Conservation (phyloP, 2,113 vertebrate genomes). For the Vulpes lagopus region DNA sequence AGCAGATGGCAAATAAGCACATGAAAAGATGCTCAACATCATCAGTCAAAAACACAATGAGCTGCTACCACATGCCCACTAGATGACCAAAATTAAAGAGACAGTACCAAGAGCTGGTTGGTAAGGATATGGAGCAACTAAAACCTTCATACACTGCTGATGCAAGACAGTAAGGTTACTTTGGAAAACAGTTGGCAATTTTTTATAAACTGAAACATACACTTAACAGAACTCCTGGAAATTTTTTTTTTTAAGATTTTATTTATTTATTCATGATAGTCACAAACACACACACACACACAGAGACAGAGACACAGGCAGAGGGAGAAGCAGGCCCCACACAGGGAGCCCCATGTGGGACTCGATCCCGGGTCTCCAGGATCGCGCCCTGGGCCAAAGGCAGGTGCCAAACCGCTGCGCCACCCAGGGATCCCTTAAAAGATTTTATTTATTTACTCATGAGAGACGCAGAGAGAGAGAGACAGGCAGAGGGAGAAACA, state of each 20-base stretch:
- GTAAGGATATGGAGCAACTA: not conserved
- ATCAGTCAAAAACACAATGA: not conserved
- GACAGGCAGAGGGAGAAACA: too few relatives aligned
- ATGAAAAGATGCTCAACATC: not conserved
- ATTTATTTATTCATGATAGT: too few relatives aligned
- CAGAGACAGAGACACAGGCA: too few relatives aligned
- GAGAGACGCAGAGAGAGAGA: too few relatives aligned
- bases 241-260: not conserved
- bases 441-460: too few relatives aligned
- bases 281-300: too few relatives aligned
- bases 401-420: too few relatives aligned
- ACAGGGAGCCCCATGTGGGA: too few relatives aligned
- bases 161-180: not conserved
- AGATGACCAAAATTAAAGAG: not conserved
- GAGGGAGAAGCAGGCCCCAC: too few relatives aligned
- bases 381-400: too few relatives aligned
- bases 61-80: not conserved
- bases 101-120: not conserved
- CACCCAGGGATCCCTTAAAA: too few relatives aligned
- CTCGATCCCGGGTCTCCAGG: too few relatives aligned
- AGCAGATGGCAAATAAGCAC: not conserved
- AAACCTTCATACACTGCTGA: not conserved
- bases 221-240: not conserved
- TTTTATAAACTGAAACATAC: not conserved
- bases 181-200: not conserved